phyloP scores from a whole-genome alignment of 2,113 vertebrate genomes.

The Burhinus bistriatus region DNA sequence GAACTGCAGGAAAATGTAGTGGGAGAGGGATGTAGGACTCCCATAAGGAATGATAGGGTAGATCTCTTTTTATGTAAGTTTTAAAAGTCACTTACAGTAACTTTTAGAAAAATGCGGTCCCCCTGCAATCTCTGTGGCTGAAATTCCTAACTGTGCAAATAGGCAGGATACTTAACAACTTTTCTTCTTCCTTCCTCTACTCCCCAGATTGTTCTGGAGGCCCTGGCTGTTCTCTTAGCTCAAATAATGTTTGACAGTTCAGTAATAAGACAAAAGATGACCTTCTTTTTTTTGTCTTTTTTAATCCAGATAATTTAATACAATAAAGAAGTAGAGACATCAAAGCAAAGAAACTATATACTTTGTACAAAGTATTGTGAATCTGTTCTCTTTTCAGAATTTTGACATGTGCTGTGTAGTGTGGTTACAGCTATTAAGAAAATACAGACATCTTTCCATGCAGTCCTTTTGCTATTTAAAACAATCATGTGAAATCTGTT shows the following conservation, averaged over 20 bases:
- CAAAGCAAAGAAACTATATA: constrained; percentile 73
- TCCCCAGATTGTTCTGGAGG: not conserved
- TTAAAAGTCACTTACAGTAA: not conserved
- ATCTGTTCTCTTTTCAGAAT: constrained; percentile 76
- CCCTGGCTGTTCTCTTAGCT: constrained; percentile 57
- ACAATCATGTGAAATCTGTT: constrained; percentile 50
- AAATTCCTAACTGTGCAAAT: not conserved
- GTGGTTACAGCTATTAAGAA: constrained; percentile 68
- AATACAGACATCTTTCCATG: constrained; percentile 64
- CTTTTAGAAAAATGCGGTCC: not conserved
- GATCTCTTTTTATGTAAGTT: not conserved
- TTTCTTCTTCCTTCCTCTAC: not conserved
- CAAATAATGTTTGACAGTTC: constrained; percentile 77
- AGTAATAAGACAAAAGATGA: constrained; percentile 66
- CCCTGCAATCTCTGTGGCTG: not conserved
- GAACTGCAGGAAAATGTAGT: not conserved
- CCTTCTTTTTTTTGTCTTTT: not conserved
- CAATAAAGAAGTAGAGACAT: constrained; percentile 71
- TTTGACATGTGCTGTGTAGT: constrained; percentile 68
- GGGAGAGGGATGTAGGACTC: not conserved
- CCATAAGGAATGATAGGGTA: not conserved
- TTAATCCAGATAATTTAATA: constrained; percentile 67
- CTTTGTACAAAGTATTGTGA: constrained; percentile 61
- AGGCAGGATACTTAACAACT: not conserved
- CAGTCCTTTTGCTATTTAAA: constrained; percentile 40